Base-by-base conservation (phyloP, 37 sponge, comb jelly and placozoan species). In the Cladorhizidae sp. region DNA sequence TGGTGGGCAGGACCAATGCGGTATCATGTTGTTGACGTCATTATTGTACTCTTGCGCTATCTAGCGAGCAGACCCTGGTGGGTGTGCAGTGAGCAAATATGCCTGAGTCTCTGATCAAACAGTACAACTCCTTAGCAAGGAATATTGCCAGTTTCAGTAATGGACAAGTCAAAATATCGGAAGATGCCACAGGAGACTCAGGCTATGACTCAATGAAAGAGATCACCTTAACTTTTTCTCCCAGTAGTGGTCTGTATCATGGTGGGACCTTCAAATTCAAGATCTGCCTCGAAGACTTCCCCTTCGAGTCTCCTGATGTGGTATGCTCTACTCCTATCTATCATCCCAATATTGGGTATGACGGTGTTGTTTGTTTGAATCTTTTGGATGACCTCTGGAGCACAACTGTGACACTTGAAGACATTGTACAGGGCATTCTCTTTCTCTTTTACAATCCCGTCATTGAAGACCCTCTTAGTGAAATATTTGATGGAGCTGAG, bases 361-460 rank as follows among this genome's bases (percentile, higher is more conserved):
- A n/a, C 38, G 76, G 76, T 6, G 68, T 79, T 0, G 61, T 89
- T 26, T 92, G 93, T 45, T 63, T 92, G 23, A 87, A 84, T 28
- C 88, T 92, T 32, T 72, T 87, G 6, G 88, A 86, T 58, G 93
- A 92, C 55, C 56, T 77, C 50, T 92, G 88, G 88, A 75, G 40
- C 39, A 45, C 62, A 17, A 40, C 40, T 49, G 68, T 84, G 72
- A 76, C 84, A 22, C 82, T 92, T 17, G 93, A 87, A 40, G 93
- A 92, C 68, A 67, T 87, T 20, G 93, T 92, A 1, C 88, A 87
- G 57, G 93, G 93, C 31, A 73, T 92, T 5, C 88, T 92, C 21
- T 92, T 92, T 64, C 71, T 92, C 76, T 54, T 92, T 20, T 65
- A 92, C 50, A 79, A 92, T 61, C 93, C 93, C 33, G 80, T 83